Percentiles rank a stretch among this genome's conserved stretches.
Evolutionary conservation across 2,113 vertebrate genomes (phyloP).

Genomic region (Brachyhypopomus gauderio): DNA sequence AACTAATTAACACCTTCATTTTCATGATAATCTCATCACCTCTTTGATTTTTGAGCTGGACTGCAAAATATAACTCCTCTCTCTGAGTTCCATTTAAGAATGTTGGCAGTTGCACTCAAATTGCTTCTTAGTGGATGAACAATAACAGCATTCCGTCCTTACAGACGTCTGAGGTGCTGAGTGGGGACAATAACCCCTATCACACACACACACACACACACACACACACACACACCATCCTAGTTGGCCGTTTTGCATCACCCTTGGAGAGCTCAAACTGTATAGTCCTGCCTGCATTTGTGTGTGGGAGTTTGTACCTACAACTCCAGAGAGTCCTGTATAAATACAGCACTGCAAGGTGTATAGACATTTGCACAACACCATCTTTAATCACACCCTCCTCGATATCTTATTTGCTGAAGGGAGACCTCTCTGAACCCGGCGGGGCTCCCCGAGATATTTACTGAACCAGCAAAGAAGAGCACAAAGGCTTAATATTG

Average conservation of each 20-base stretch:
- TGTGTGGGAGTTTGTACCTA: conserved; percentile 19
- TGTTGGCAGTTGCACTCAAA: not conserved
- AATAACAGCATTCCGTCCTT: not conserved
- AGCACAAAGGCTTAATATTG: conserved; percentile 52
- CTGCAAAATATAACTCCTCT: not conserved
- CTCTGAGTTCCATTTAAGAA: not conserved
- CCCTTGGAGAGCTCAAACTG: not conserved
- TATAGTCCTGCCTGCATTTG: not conserved
- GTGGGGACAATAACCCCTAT: not conserved
- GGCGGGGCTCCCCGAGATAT: conserved; percentile 50
- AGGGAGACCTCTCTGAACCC: conserved; percentile 37
- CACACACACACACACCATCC: too few species aligned
- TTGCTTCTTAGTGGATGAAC: not conserved
- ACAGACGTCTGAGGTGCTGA: not conserved
- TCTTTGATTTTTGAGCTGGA: not conserved
- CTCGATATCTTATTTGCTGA: conserved; percentile 62
- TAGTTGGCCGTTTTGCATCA: not conserved
- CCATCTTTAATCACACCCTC: conserved; percentile 60
- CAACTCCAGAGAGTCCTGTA: conserved; percentile 14
- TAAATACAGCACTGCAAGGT: conserved; percentile 50
- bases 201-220: too few species aligned
- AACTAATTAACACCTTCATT: too few species aligned
- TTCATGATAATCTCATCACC: too few species aligned
- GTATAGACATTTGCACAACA: conserved; percentile 52
- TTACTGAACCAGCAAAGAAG: conserved; percentile 58